Base-by-base conservation (phyloP, 1,140 invertebrate genomes). In the Chrysomallon squamiferum region DNA sequence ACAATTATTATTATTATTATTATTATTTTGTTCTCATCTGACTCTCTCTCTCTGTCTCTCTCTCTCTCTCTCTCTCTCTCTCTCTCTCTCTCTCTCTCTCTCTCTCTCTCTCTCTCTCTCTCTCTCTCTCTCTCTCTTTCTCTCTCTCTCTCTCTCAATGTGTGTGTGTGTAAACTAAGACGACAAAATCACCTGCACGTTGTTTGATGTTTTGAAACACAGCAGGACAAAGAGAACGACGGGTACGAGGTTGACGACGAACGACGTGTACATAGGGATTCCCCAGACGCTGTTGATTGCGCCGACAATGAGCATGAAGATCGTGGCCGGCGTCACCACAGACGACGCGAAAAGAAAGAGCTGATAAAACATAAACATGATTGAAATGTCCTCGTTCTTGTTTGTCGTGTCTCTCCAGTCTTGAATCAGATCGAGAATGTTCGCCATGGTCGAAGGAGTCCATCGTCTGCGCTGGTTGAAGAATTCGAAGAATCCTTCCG, bases 381-480 rank as follows among this genome's bases (percentile, higher is more conserved):
- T 83, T 1, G 88, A 89, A 61, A 90, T 89, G 69, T 89, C 88
- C 49, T 88, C 85, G 73, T 90, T 90, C 22, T 88, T 83, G 58
- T 80, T 75, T 3, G 89, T 84, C 3, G 88, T 88, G 62, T 81
- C 81, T 66, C 84, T 84, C 65, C 86, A 88, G 66, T 88, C 69
- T 78, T 81, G 71, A 2, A 90, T 76, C 15, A 91, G 76, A 74
- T 90, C 89, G 66, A 90, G 82, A 45, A 91, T 89, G 74, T 91
- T 91, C 50, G 89, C 89, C 78, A 90, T 87, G 6, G 90, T 91
- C 4, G 89, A 90, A 7, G 89, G 89, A 57, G 89, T 88, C 89
- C 89, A 90, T 29, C 89, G 77, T 43, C 89, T 78, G 13, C 89
- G 75, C 77, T 90, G 89, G 65, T 82, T 82, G 64, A 79, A 83